These are phyloP conservation scores for Dermolepida albohirtum DNA, from an alignment of 2,888 invertebrate species.

Conservation along the genomic window DNA sequence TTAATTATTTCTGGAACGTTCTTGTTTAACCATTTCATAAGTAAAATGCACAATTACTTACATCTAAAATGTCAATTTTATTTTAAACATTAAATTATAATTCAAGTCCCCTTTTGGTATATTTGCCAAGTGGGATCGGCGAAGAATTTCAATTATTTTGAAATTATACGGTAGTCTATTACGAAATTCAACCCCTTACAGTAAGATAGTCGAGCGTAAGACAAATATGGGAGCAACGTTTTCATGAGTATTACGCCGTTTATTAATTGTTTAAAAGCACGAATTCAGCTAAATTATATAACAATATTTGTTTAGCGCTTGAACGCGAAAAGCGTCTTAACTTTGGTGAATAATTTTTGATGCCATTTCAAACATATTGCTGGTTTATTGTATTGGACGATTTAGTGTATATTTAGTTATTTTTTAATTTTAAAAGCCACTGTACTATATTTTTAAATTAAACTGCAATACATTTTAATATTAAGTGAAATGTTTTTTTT, in stretches of 20 bases:
- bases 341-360: too few species aligned
- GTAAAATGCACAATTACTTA: too few species aligned
- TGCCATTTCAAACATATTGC: too few species aligned
- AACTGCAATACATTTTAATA: too few species aligned
- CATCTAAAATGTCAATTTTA: too few species aligned
- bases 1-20: too few species aligned
- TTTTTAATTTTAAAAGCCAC: too few species aligned
- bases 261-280: constrained; percentile 33
- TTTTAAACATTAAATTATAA: constrained; percentile 5
- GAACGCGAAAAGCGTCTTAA: constrained; percentile 1
- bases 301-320: constrained; percentile 22
- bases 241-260: constrained; percentile 17
- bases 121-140: constrained; percentile 26
- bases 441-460: too few species aligned
- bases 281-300: constrained; percentile 27
- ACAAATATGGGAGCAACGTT: constrained; percentile 28
- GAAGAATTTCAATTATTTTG: constrained; percentile 37
- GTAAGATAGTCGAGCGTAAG: constrained; percentile 11
- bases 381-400: too few species aligned
- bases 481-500: too few species aligned
- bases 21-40: too few species aligned
- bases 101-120: constrained; percentile 22
- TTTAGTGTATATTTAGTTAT: too few species aligned
- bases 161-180: constrained; percentile 35
- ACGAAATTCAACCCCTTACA: constrained; percentile 24